Evolutionary conservation across 2,797 vertebrate genomes (phyloP).

Genomic region (Dendrocincla fuliginosa): DNA sequence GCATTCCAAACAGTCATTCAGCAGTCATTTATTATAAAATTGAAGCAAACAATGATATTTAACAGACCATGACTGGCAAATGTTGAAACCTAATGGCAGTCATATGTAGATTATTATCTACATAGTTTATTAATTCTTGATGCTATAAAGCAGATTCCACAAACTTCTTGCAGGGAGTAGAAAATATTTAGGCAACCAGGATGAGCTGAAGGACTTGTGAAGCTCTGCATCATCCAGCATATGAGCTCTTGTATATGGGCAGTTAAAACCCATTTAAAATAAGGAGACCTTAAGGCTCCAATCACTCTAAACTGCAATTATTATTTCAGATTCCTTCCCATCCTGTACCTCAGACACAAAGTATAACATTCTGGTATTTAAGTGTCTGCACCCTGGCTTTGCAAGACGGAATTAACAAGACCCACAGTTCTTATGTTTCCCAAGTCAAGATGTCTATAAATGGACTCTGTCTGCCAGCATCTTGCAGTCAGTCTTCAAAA

Average conservation of each 20-base stretch:
- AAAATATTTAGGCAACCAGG: background rate
- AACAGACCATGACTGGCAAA: background rate
- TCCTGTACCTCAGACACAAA: background rate
- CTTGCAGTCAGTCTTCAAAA: background rate
- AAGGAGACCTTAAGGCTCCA: background rate
- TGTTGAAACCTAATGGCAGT: background rate
- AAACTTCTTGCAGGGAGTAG: background rate
- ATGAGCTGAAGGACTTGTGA: background rate
- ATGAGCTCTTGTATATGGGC: background rate
- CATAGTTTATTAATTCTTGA: background rate
- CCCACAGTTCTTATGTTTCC: background rate
- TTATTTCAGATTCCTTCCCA: background rate
- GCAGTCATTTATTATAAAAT: background rate
- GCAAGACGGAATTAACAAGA: background rate
- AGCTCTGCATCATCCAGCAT: background rate
- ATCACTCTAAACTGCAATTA: background rate
- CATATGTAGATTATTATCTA: background rate
- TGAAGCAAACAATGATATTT: background rate
- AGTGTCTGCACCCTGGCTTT: background rate
- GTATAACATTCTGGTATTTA: background rate
- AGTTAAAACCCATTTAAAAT: background rate
- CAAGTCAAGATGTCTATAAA: background rate
- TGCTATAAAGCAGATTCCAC: background rate
- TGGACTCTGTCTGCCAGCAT: fast-evolving
- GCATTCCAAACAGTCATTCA: background rate